phyloP scores from a whole-genome alignment of 2,113 vertebrate genomes.

The Brienomyrus longianalis region DNA sequence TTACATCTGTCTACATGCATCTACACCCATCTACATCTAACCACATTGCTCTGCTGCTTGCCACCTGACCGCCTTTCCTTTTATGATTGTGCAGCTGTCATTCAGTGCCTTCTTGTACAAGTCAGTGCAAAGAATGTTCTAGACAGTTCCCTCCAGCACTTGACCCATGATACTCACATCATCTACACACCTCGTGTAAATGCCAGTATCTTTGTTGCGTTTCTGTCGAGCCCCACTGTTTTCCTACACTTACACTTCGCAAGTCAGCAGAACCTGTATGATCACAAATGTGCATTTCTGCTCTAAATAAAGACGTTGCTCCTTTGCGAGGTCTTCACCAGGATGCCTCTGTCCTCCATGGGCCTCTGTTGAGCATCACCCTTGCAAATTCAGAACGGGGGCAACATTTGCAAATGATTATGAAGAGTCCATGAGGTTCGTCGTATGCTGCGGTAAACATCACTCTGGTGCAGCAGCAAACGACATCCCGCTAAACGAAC shows the following conservation, averaged over 20 bases:
- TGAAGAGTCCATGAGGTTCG: neutral
- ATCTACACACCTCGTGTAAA: neutral
- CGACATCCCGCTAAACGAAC: neutral
- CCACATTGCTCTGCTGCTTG: neutral
- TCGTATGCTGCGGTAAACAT: neutral
- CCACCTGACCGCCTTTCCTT: neutral
- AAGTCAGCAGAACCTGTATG: neutral
- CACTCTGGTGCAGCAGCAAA: neutral
- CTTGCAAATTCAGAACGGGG: neutral
- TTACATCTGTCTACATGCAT: neutral
- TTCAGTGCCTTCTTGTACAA: neutral
- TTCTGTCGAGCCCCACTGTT: neutral
- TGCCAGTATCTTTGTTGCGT: neutral
- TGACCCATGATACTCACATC: neutral
- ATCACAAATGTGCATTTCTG: neutral
- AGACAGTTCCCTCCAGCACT: neutral
- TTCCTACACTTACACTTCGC: neutral
- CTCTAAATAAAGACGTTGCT: neutral
- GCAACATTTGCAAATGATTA: neutral
- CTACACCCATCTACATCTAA: neutral
- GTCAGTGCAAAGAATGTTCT: neutral
- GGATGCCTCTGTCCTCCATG: neutral
- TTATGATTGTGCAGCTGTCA: neutral
- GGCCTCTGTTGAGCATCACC: neutral
- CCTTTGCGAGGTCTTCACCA: too few species aligned